Conservation (phyloP, 1,140 invertebrate species). For the Melanaphis sacchari region DNA sequence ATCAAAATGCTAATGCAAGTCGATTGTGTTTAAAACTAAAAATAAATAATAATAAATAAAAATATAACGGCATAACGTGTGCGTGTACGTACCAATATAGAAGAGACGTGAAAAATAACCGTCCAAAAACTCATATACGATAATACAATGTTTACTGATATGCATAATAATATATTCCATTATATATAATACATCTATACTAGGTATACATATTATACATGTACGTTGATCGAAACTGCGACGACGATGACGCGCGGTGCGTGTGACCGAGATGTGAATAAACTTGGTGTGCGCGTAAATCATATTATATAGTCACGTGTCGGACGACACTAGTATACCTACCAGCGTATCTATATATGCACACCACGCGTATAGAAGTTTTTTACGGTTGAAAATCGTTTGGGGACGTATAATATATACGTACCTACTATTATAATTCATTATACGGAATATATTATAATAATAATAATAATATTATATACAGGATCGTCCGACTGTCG, state of each 20-base stretch:
- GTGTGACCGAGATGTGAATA: background rate
- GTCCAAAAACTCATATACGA: background rate
- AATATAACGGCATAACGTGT: background rate
- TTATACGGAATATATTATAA: background rate
- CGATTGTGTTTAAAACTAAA: slow-evolving; percentile 3
- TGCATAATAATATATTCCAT: slow-evolving; percentile 9
- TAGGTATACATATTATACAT: too few species aligned
- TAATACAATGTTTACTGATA: background rate
- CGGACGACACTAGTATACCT: background rate
- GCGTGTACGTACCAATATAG: background rate
- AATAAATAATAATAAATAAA: slow-evolving; percentile 16
- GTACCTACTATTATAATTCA: background rate
- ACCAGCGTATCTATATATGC: background rate
- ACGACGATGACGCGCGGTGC: background rate
- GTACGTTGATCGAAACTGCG: background rate
- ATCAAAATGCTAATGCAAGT: background rate
- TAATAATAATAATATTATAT: background rate
- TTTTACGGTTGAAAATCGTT: background rate
- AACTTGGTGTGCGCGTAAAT: background rate
- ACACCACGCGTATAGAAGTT: background rate
- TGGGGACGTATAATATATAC: background rate
- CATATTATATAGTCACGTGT: background rate
- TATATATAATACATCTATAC: background rate
- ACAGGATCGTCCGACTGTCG: background rate
- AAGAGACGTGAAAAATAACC: background rate